Base-by-base conservation (phyloP, 92 coral and sea anemone genomes). In the Umimayanthus chanpuru region DNA sequence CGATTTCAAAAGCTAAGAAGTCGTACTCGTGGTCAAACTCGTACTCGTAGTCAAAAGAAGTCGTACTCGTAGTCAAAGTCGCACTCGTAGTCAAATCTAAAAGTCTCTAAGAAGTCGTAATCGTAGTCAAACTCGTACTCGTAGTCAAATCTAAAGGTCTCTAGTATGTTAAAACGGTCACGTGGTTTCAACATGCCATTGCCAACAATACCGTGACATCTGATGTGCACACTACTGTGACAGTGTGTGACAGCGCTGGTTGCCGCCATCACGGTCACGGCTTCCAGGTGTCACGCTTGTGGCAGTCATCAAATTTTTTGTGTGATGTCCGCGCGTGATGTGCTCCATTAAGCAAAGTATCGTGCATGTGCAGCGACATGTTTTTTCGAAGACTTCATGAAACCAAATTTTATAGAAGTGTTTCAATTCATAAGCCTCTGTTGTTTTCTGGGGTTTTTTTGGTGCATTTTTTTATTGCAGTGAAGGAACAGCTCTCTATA, bases 341-440 rank as follows among this genome's bases (percentile, higher is more conserved):
- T 61, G 68, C n/a, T 5, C 4, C 3, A 6, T 18, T 20, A 61
- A 61, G 68, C 23, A 23, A 11, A 55, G 16, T 20, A 7, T 8
- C 11, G 64, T 55, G 2, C 21, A 12, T 4, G 0, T 61, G 68
- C 68, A 61, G 68, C 26, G 68, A 61, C 8, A 4, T 20, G 4
- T 5, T 61, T 9, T 5, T 76, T 41, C 26, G 3, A 75, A 39
- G 20, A 39, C 79, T 21, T 47, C 11, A 47, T 21, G 81, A 44
- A 43, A n/a, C 43, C 16, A 29, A 29, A 14, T 15, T 30, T 2
- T 29, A 3, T 20, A 26, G 32, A 73, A 79, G n/a, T 79, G 36
- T 79, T 79, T 79, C 82, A 79, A 16, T 30, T 50, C 64, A 55
- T 79, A 49, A 26, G 40, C 82, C 50, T 50, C 36, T 50, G 26